Evolutionary conservation across 2,797 vertebrate species (phyloP), one percentile per base, ranked within the genome.

Genomic region (Sternarchorhynchus goeldii): DNA sequence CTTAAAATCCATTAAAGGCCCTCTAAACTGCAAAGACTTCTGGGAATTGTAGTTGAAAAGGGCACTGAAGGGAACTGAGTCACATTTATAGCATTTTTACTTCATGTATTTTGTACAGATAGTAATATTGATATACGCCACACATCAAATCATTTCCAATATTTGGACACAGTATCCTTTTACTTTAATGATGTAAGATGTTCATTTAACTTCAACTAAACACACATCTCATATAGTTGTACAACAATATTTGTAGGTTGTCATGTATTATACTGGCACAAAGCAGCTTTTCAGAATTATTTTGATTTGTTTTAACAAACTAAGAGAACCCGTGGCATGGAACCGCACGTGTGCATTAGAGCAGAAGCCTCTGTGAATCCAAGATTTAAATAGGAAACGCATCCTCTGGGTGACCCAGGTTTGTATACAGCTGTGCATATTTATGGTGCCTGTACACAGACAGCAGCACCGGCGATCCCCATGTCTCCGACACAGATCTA

Each of bases 21-120:
- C 14, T 12, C 45, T 14, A 50, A 50, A 50, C 12, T 12, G 14
- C 12, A 50, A 50, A 66, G 76, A 81, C 74, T 78, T 76, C 64
- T 79, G 85, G 77, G 83, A 85, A 84, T 79, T 63, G 62, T 31
- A 45, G 75, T 85, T 73, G 79, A 76, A 76, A 86, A 88, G 83
- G 86, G 81, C 85, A 79, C 62, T 76, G 65, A 83, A 76, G 70
- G 76, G 78, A 85, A 63, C 8, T 39, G 81, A 76, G 65, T 81
- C 91, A 88, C 91, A 93, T 91, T 91, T 93, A 25, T 92, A 92
- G 89, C 90, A 92, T 91, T 92, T 90, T 86, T 76, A 86, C 86
- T 90, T 91, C 91, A 91, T 91, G 90, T 88, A 90, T 91, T 92
- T 90, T 89, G 88, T 90, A 82, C 85, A 81, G 91, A 87, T 89